These are phyloP conservation scores for Uria aalge DNA, from an alignment of 2,113 vertebrate species.

Conservation along the genomic window DNA sequence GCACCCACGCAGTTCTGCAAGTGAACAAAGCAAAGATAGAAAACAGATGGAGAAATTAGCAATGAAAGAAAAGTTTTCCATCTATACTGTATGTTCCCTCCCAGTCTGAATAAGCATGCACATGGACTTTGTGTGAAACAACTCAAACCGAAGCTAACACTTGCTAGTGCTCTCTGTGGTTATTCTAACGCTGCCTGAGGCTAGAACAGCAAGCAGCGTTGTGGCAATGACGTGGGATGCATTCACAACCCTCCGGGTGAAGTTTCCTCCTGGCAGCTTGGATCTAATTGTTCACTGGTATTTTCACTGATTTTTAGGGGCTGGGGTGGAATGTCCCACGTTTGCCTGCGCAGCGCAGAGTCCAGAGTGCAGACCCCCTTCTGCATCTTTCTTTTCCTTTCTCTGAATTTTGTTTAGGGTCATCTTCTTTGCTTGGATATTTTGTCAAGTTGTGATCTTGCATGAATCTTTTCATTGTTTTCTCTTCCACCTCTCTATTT, in stretches of 20 bases:
- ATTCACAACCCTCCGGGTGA: neutral
- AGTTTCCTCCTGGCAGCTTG: neutral
- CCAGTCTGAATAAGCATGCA: neutral
- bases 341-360: neutral
- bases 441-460: neutral
- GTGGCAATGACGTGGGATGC: neutral
- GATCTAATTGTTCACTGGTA: neutral
- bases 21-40: neutral
- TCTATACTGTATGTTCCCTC: neutral
- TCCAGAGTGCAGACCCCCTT: accelerated
- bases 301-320: neutral
- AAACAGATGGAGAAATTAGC: slow-evolving; percentile 29
- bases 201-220: neutral
- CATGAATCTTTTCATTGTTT: accelerated
- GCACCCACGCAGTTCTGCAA: slow-evolving; percentile 20
- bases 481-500: neutral
- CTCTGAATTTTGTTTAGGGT: neutral
- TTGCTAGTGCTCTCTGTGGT: neutral
- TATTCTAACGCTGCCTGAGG: neutral
- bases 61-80: neutral
- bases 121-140: neutral
- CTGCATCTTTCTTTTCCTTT: neutral
- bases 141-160: neutral
- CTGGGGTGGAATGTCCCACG: accelerated
- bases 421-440: neutral